These are phyloP conservation scores for Antheraea mylitta DNA, from an alignment of 1,140 invertebrate species.

Conservation along the genomic window DNA sequence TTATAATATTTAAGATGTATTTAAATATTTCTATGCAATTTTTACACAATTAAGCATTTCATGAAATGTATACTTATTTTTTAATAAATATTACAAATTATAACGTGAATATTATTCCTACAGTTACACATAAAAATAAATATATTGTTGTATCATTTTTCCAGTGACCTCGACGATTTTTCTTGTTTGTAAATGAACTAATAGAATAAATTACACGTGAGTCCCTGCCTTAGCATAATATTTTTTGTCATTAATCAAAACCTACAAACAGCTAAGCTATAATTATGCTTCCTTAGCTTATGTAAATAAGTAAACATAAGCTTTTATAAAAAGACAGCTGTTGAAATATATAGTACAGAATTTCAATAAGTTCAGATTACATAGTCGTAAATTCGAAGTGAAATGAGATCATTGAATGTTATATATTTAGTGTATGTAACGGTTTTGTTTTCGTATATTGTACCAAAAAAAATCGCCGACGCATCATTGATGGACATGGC, in stretches of 20 bases:
- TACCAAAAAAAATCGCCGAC: not conserved
- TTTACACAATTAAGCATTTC: not conserved
- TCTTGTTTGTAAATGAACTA: too few species aligned
- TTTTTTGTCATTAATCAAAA: not conserved
- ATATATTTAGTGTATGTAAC: not conserved
- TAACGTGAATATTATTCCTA: not conserved
- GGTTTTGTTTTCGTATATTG: not conserved
- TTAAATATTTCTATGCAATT: not conserved
- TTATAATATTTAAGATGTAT: not conserved
- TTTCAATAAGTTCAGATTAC: too few species aligned
- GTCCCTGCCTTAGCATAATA: not conserved
- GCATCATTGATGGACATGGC: conserved; percentile 9
- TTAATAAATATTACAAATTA: not conserved
- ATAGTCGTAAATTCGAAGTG: not conserved
- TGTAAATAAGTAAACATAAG: not conserved
- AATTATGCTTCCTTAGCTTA: not conserved
- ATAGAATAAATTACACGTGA: not conserved
- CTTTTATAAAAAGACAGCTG: not conserved
- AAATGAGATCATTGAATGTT: not conserved
- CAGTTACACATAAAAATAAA: not conserved
- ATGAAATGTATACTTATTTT: not conserved
- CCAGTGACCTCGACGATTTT: too few species aligned
- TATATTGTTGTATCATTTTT: too few species aligned
- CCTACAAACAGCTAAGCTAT: not conserved
- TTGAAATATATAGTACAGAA: not conserved